phyloP scores from a whole-genome alignment of 2,888 invertebrate genomes.

The Neocrepidodera transversa region DNA sequence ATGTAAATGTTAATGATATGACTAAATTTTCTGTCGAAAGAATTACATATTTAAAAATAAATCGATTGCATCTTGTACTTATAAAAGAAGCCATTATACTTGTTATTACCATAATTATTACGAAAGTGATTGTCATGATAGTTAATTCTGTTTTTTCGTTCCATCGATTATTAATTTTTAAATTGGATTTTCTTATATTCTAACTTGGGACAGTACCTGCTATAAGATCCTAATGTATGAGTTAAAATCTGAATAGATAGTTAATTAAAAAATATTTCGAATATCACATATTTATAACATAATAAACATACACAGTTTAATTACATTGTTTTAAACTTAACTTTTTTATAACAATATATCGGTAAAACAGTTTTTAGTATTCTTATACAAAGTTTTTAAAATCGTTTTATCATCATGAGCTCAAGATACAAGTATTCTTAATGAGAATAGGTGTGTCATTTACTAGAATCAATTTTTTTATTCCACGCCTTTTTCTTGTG shows the following conservation, averaged over 20 bases:
- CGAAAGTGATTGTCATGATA: conserved; percentile 21
- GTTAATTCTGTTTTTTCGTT: conserved; percentile 7
- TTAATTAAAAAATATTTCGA: conserved; percentile 5
- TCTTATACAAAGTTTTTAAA: no score
- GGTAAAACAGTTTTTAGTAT: no score
- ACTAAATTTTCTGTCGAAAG: no score
- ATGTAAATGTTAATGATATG: no score
- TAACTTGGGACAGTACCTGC: neutral
- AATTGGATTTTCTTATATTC: conserved; percentile 20
- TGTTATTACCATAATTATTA: conserved; percentile 42
- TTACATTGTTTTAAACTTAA: no score
- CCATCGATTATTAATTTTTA: conserved; percentile 15
- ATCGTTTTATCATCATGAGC: neutral
- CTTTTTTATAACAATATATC: no score
- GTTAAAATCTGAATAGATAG: neutral
- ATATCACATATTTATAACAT: neutral
- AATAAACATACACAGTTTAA: no score
- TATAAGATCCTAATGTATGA: neutral
- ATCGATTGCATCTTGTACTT: conserved; percentile 23
- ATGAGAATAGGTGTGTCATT: conserved; percentile 11
- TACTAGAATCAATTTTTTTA: conserved; percentile 3
- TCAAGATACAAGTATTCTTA: conserved; percentile 2
- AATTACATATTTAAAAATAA: conserved; percentile 42
- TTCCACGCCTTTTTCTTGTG: conserved; percentile 7
- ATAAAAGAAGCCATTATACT: conserved; percentile 47